These are phyloP conservation scores for Lottia gigantea DNA, from an alignment of 2,888 invertebrate species.

Conservation along the genomic window DNA sequence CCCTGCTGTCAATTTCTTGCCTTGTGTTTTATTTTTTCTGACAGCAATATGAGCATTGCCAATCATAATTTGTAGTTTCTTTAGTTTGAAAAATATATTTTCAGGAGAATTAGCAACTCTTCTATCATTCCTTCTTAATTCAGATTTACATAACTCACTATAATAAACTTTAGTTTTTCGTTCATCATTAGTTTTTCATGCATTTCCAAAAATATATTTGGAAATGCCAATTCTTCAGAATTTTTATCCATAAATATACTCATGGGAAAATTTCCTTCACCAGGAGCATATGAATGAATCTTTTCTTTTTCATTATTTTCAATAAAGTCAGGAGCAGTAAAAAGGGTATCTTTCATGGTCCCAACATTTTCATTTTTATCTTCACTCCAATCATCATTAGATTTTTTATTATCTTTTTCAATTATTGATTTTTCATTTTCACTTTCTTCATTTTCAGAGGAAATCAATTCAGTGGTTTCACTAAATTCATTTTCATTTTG, in stretches of 20 bases:
- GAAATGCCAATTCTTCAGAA: constrained; percentile 2
- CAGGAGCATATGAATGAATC: too few species aligned
- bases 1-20: background rate
- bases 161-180: background rate
- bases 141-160: background rate
- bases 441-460: constrained; percentile 22
- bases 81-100: background rate
- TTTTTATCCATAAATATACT: constrained; percentile 7
- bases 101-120: background rate
- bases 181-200: background rate
- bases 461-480: background rate
- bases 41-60: background rate
- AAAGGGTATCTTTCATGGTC: background rate
- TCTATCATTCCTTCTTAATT: background rate
- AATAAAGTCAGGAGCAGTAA: background rate
- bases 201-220: constrained; percentile 6
- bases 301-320: too few species aligned
- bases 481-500: background rate
- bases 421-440: constrained; percentile 12
- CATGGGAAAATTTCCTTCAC: background rate
- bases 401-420: background rate
- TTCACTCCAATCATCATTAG: background rate
- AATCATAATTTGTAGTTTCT: background rate
- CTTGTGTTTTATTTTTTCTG: constrained; percentile 5
- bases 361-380: background rate